Conservation (phyloP, 2,888 invertebrate genomes). For the Galerucella calmariensis region DNA sequence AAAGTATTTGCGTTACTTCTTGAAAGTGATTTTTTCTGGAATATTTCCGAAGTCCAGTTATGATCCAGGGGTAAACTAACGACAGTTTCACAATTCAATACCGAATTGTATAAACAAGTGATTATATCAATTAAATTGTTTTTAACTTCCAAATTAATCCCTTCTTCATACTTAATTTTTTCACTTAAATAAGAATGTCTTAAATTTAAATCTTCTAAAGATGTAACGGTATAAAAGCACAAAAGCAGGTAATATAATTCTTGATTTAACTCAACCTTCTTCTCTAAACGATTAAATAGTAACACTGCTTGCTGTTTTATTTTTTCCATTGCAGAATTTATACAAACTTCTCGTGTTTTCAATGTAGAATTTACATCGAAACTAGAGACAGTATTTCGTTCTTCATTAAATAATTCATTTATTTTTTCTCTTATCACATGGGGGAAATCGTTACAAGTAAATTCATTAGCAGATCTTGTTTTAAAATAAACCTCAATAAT, state of each 20-base stretch:
- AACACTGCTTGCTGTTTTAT: slow-evolving; percentile 67
- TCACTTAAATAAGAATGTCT: slow-evolving; percentile 53
- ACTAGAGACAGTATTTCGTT: slow-evolving; percentile 26
- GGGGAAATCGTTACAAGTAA: slow-evolving; percentile 64
- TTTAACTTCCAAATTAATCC: background rate
- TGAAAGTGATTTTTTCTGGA: slow-evolving; percentile 6
- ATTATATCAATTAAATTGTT: background rate
- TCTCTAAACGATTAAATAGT: slow-evolving; percentile 20
- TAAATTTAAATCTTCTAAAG: slow-evolving; percentile 58
- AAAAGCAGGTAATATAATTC: slow-evolving; percentile 55
- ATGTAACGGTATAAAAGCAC: slow-evolving; percentile 63
- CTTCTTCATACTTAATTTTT: slow-evolving; percentile 8
- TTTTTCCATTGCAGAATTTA: slow-evolving; percentile 67
- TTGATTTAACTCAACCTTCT: slow-evolving; percentile 23
- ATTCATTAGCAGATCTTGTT: slow-evolving; percentile 56
- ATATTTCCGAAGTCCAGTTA: slow-evolving; percentile 58
- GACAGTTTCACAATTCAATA: background rate
- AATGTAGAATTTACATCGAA: slow-evolving; percentile 59
- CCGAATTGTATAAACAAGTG: slow-evolving; percentile 14
- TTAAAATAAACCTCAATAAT: slow-evolving; percentile 74
- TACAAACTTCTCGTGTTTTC: slow-evolving; percentile 65
- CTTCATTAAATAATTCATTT: slow-evolving; percentile 50
- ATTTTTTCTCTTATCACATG: slow-evolving; percentile 67
- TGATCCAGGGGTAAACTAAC: slow-evolving; percentile 55
- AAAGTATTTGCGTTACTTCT: slow-evolving; percentile 45